Percentiles rank a stretch among this genome's conserved stretches.
These are phyloP conservation scores for Platyura marginata DNA, from an alignment of 1,140 invertebrate genomes.

Conservation along the genomic window DNA sequence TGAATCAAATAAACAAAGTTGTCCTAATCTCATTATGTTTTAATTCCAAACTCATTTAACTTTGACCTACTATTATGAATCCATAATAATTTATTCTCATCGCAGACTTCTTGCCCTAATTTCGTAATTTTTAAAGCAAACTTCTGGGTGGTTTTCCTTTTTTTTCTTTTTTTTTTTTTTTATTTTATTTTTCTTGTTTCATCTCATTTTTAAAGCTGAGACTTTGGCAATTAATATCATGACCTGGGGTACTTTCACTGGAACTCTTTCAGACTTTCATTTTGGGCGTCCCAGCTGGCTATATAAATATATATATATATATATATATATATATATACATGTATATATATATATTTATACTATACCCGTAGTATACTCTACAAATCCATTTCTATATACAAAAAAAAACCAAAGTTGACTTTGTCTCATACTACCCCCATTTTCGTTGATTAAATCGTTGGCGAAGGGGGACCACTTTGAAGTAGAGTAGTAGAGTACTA, in stretches of 20 bases:
- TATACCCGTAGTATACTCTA: not conserved
- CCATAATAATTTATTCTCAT: not conserved
- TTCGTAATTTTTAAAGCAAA: no score
- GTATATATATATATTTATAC: not conserved
- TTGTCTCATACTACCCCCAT: not conserved
- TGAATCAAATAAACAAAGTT: no score
- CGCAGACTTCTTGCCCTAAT: not conserved
- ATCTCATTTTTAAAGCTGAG: not conserved
- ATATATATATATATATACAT: no score
- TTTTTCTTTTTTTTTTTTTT: not conserved
- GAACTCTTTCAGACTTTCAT: not conserved
- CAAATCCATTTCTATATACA: not conserved
- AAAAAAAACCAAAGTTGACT: not conserved
- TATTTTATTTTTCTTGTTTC: not conserved
- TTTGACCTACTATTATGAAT: not conserved
- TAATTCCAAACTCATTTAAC: no score
- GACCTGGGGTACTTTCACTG: not conserved
- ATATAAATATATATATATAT: no score
- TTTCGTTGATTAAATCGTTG: not conserved
- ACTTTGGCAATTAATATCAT: not conserved
- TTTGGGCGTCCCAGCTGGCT: no score
- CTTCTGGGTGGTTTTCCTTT: not conserved
- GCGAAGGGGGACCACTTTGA: not conserved
- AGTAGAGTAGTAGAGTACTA: not conserved
- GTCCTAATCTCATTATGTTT: no score